Evolutionary conservation across 2,888 invertebrate genomes (phyloP).

Genomic region (Acleris literana): DNA sequence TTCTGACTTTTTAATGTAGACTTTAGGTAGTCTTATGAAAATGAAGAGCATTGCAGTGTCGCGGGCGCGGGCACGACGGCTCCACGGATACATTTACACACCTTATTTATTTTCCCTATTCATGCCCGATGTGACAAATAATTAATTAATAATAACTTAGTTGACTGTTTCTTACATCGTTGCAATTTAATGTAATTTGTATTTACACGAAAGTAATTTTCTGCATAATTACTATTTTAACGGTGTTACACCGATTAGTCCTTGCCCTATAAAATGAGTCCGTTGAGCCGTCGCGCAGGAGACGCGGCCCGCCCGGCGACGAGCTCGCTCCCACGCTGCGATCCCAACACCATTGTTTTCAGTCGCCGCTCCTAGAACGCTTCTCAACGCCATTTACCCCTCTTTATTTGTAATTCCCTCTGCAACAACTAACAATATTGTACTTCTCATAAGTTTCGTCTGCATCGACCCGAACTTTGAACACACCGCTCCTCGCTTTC

Average conservation of each 20-base stretch:
- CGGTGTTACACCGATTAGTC: not conserved
- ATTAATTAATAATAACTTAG: constrained; percentile 6
- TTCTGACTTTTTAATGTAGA: constrained; percentile 82
- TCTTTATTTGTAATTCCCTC: constrained; percentile 21
- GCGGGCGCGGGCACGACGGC: constrained; percentile 39
- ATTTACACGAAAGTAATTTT: not conserved
- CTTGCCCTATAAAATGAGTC: not conserved
- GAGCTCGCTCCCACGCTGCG: constrained; percentile 1
- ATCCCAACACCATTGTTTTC: constrained; percentile 5
- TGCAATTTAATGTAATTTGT: not conserved
- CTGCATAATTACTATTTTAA: not conserved
- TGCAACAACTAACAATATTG: constrained; percentile 74
- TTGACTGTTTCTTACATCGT: constrained; percentile 27
- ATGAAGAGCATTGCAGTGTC: constrained; percentile 52
- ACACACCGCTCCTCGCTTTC: constrained; percentile 20
- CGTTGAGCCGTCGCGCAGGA: not conserved
- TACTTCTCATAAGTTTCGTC: constrained; percentile 74
- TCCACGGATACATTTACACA: not conserved
- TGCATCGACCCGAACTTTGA: constrained; percentile 40
- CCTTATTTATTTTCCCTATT: constrained; percentile 6
- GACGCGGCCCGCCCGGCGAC: not conserved
- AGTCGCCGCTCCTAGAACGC: constrained; percentile 15
- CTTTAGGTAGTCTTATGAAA: constrained; percentile 75
- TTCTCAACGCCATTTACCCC: constrained; percentile 24
- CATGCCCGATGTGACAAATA: constrained; percentile 34